Percentiles rank a stretch among this genome's conserved stretches.
phyloP scores from a whole-genome alignment of 2,888 invertebrate genomes.

The Podotricha telesiphe region DNA sequence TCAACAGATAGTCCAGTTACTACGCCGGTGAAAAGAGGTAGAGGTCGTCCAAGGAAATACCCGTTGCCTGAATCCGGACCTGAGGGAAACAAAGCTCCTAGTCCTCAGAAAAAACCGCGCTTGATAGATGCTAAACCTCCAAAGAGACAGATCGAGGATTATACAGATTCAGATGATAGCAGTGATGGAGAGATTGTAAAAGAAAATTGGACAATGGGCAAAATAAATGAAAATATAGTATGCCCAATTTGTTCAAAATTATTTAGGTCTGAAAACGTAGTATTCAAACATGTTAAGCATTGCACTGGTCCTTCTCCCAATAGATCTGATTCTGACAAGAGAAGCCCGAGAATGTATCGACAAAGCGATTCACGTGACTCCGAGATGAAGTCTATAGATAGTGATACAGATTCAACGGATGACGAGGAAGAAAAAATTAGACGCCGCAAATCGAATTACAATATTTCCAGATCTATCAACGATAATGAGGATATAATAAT shows the following conservation, averaged over 20 bases:
- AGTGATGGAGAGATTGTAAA: slow-evolving; percentile 62
- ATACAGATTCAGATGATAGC: slow-evolving; percentile 59
- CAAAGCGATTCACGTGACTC: slow-evolving; percentile 59
- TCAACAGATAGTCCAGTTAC: slow-evolving; percentile 53
- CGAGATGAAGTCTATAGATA: slow-evolving; percentile 59
- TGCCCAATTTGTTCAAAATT: slow-evolving; percentile 79
- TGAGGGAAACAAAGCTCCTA: slow-evolving; percentile 54
- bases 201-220: slow-evolving; percentile 82
- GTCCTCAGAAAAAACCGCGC: slow-evolving; percentile 69
- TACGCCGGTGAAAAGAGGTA: slow-evolving; percentile 72
- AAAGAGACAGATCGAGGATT: slow-evolving; percentile 47
- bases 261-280: slow-evolving; percentile 79
- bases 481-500: slow-evolving; percentile 62
- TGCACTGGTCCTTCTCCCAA: slow-evolving; percentile 78
- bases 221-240: slow-evolving; percentile 79
- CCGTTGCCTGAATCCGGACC: slow-evolving; percentile 62
- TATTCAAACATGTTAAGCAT: slow-evolving; percentile 81
- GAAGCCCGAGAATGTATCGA: slow-evolving; percentile 60
- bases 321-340: slow-evolving; percentile 71
- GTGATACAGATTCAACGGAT: slow-evolving; percentile 60
- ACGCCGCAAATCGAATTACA: slow-evolving; percentile 63
- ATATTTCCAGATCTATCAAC: slow-evolving; percentile 48
- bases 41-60: slow-evolving; percentile 77
- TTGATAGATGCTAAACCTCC: slow-evolving; percentile 60
- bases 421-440: slow-evolving; percentile 57